phyloP scores from a whole-genome alignment of 2,797 vertebrate genomes.

The Meda fulgida region DNA sequence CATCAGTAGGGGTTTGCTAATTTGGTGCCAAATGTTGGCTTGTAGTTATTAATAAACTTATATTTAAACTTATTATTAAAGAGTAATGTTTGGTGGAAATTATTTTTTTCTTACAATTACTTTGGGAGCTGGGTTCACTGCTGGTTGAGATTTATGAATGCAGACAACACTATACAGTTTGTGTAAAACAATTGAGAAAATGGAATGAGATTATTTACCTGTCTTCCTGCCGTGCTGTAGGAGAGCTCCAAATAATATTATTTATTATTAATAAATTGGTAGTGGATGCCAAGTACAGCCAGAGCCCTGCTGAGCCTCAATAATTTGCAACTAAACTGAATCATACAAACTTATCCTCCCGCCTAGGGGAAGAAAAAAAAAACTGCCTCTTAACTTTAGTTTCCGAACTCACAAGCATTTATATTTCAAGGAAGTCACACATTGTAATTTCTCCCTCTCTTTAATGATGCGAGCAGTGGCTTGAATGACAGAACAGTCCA shows the following conservation, averaged over 20 bases:
- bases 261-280: not conserved
- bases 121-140: not conserved
- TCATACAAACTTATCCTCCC: not conserved
- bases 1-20: not conserved
- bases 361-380: not conserved
- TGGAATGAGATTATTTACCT: not conserved
- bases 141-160: not conserved
- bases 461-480: constrained; percentile 39
- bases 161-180: not conserved
- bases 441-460: constrained; percentile 31
- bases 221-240: constrained; percentile 2
- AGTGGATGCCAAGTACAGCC: constrained; percentile 13
- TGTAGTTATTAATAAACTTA: not conserved
- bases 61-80: not conserved
- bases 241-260: constrained; percentile 1
- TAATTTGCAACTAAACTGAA: constrained; percentile 4
- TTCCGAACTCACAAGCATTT: constrained; percentile 18
- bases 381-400: not conserved
- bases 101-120: not conserved
- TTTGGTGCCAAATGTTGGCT: not conserved
- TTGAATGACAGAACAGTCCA: constrained; percentile 43
- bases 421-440: constrained; percentile 10
- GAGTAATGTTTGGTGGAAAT: not conserved
- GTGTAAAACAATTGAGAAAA: not conserved
- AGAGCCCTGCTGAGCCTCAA: not conserved